Evolutionary conservation across 2,113 vertebrate species (phyloP).

Genomic region (Pygoscelis adeliae): DNA sequence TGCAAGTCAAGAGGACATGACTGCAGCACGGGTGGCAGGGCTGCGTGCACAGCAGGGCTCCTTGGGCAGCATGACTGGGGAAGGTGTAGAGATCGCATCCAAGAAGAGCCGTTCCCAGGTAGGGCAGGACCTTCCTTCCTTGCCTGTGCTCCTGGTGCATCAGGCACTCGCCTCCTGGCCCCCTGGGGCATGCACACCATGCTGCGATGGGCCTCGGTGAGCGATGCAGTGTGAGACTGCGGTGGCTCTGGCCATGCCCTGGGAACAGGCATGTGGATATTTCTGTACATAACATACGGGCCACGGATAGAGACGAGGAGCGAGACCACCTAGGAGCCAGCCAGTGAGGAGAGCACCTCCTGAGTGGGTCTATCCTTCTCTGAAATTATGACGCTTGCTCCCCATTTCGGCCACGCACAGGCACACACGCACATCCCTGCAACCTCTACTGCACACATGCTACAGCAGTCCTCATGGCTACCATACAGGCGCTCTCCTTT

Average conservation of each 20-base stretch:
- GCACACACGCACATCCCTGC: not conserved
- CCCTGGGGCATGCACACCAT: rapidly evolving
- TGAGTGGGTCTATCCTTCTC: not conserved
- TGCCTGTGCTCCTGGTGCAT: not conserved
- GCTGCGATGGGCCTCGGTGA: rapidly evolving
- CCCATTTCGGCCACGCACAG: not conserved
- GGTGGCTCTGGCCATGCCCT: rapidly evolving
- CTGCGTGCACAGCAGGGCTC: not conserved
- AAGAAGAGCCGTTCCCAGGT: not conserved
- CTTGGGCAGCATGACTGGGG: not conserved
- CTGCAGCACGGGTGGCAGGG: not conserved
- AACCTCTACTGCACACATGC: rapidly evolving
- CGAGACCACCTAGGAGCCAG: not conserved
- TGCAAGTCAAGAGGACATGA: not conserved
- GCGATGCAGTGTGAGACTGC: rapidly evolving
- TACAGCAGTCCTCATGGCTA: not conserved
- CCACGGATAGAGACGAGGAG: not conserved
- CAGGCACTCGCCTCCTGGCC: not conserved
- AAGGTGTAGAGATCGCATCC: not conserved
- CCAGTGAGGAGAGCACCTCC: not conserved
- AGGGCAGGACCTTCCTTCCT: not conserved
- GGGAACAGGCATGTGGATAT: not conserved
- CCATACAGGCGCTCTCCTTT: not conserved
- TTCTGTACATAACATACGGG: not conserved
- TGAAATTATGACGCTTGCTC: not conserved